Evolutionary conservation across 2,888 invertebrate genomes (phyloP).

Genomic region (Syrphus vitripennis): DNA sequence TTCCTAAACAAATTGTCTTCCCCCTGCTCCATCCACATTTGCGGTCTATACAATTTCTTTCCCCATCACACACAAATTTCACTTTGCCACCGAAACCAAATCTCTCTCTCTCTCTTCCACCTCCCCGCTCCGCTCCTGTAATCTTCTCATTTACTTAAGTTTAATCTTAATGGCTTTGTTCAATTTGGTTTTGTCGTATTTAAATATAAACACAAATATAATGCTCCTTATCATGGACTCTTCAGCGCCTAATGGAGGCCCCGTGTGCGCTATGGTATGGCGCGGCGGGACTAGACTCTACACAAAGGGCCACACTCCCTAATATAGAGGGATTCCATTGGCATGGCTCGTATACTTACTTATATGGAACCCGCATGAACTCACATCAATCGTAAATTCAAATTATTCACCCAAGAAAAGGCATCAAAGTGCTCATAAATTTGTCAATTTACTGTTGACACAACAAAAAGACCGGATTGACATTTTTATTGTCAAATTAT

Average conservation of each 20-base stretch:
- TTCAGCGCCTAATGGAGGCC: slow-evolving; percentile 16
- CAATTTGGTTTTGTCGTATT: slow-evolving; percentile 37
- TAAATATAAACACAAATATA: slow-evolving; percentile 7
- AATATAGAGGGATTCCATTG: background rate
- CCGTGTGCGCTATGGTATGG: slow-evolving; percentile 11
- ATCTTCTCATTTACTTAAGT: slow-evolving; percentile 60
- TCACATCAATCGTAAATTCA: slow-evolving; percentile 69
- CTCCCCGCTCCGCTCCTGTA: background rate
- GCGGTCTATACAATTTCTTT: background rate
- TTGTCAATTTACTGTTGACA: slow-evolving; percentile 72
- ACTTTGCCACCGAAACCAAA: background rate
- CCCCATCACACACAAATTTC: background rate
- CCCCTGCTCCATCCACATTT: background rate
- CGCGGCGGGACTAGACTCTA: background rate
- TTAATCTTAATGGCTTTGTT: slow-evolving; percentile 60
- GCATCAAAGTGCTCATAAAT: slow-evolving; percentile 71
- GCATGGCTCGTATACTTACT: background rate
- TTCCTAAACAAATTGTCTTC: slow-evolving; percentile 14
- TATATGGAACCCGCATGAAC: slow-evolving; percentile 60
- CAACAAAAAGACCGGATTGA: slow-evolving; percentile 71
- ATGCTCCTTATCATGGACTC: slow-evolving; percentile 20
- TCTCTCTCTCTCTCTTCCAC: too few species aligned
- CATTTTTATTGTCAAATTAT: slow-evolving; percentile 71
- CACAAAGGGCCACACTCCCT: background rate
- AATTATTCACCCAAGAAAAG: slow-evolving; percentile 70